Percentiles rank a stretch among this genome's conserved stretches.
phyloP scores from a whole-genome alignment of 2,888 invertebrate genomes.

The Calliscelio sp. region DNA sequence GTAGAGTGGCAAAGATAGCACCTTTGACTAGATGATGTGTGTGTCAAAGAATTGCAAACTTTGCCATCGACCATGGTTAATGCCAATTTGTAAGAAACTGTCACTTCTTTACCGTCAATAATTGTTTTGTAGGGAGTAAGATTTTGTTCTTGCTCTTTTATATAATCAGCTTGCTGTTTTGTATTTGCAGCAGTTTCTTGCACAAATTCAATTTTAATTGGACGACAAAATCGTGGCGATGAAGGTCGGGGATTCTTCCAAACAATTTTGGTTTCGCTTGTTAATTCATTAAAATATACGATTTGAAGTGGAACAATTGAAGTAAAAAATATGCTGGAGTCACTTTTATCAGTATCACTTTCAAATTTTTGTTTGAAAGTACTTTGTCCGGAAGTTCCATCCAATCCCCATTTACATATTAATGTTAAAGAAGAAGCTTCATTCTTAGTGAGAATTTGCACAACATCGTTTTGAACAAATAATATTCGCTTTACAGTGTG shows the following conservation, averaged over 20 bases:
- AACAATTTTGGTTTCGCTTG: slow-evolving; percentile 28
- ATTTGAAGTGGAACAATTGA: slow-evolving; percentile 71
- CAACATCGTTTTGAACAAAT: neutral
- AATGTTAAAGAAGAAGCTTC: slow-evolving; percentile 2
- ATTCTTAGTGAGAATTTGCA: neutral
- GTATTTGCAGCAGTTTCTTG: slow-evolving; percentile 63
- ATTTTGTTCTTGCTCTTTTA: slow-evolving; percentile 54
- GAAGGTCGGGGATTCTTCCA: slow-evolving; percentile 67
- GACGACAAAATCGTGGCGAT: slow-evolving; percentile 46
- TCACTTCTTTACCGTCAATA: slow-evolving; percentile 59
- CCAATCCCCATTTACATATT: slow-evolving; percentile 45
- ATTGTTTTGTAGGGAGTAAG: slow-evolving; percentile 38
- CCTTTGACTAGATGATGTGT: slow-evolving; percentile 68
- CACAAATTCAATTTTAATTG: slow-evolving; percentile 39
- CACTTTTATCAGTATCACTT: slow-evolving; percentile 44
- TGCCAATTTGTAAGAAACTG: slow-evolving; percentile 48
- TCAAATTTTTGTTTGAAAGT: slow-evolving; percentile 43
- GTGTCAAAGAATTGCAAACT: slow-evolving; percentile 70
- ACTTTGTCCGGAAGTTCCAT: slow-evolving; percentile 16
- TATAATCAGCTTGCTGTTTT: slow-evolving; percentile 34
- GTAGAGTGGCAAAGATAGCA: slow-evolving; percentile 69
- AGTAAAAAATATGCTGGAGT: slow-evolving; percentile 54
- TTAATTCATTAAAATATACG: slow-evolving; percentile 29
- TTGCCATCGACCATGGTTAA: slow-evolving; percentile 73
- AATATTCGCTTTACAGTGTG: slow-evolving; percentile 27